Percentiles rank a stretch among this genome's conserved stretches.
Conservation (phyloP, 2,888 invertebrate species). For the Andrena hattorfiana region DNA sequence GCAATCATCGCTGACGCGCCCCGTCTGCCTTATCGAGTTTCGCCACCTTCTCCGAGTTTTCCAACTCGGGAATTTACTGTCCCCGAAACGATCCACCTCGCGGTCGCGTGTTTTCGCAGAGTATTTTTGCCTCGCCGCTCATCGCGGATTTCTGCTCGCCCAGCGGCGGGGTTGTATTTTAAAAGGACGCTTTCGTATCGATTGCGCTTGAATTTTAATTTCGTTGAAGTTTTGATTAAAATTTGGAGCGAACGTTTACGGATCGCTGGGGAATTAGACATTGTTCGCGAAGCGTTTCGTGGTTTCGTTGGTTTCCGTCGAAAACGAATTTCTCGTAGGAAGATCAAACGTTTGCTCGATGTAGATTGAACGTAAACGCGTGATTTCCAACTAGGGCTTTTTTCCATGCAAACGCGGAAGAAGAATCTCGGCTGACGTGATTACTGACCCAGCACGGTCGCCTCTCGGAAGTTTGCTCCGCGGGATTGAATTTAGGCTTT, state of each 20-base stretch:
- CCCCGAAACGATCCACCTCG: slow-evolving; percentile 20
- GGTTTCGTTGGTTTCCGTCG: background rate
- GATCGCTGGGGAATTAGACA: background rate
- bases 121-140: background rate
- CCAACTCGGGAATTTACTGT: slow-evolving; percentile 12
- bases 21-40: slow-evolving; percentile 49
- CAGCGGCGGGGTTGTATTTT: slow-evolving; percentile 22
- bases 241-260: slow-evolving; percentile 24
- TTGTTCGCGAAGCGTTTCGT: background rate
- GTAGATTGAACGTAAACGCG: background rate
- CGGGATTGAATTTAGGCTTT: slow-evolving; percentile 58
- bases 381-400: background rate
- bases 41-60: slow-evolving; percentile 13
- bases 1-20: slow-evolving; percentile 59
- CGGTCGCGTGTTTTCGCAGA: background rate
- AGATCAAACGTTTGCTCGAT: background rate
- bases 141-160: slow-evolving; percentile 27
- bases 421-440: slow-evolving; percentile 33
- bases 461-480: slow-evolving; percentile 42
- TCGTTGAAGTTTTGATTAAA: background rate
- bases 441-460: slow-evolving; percentile 28
- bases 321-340: background rate
- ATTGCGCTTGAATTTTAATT: slow-evolving; percentile 17
- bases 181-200: slow-evolving; percentile 27
- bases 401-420: background rate